Conservation (phyloP, 2,888 invertebrate species). For the Athetis lepigone region DNA sequence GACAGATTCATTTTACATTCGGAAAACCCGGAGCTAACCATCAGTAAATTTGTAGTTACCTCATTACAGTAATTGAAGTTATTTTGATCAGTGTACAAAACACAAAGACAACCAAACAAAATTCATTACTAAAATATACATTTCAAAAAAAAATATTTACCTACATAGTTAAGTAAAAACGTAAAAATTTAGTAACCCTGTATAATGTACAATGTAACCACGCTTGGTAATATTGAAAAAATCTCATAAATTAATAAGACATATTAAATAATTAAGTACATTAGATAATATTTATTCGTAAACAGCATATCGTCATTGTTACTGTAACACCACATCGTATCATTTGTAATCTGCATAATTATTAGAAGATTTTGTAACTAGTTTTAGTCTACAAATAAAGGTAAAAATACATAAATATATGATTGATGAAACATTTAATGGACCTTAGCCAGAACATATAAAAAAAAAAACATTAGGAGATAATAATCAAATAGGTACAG, state of each 20-base stretch:
- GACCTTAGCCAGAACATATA: no score
- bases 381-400: slow-evolving; percentile 8
- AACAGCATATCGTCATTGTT: slow-evolving; percentile 75
- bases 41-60: not conserved
- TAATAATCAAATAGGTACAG: no score
- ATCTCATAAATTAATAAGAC: slow-evolving; percentile 61
- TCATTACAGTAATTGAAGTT: slow-evolving; percentile 4
- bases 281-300: slow-evolving; percentile 63
- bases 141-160: not conserved
- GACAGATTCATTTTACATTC: not conserved
- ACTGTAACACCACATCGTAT: slow-evolving; percentile 27
- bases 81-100: slow-evolving; percentile 3
- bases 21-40: no score
- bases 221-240: slow-evolving; percentile 65
- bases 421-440: no score
- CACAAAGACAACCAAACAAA: not conserved
- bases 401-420: no score
- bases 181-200: slow-evolving; percentile 50
- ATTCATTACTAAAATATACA: slow-evolving; percentile 3
- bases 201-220: slow-evolving; percentile 60
- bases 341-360: slow-evolving; percentile 28
- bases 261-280: slow-evolving; percentile 40
- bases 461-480: not conserved
- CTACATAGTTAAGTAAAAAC: not conserved
- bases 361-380: slow-evolving; percentile 36